These are phyloP conservation scores for Solenodon paradoxus DNA, from an alignment of 2,113 vertebrate genomes.

Conservation along the genomic window DNA sequence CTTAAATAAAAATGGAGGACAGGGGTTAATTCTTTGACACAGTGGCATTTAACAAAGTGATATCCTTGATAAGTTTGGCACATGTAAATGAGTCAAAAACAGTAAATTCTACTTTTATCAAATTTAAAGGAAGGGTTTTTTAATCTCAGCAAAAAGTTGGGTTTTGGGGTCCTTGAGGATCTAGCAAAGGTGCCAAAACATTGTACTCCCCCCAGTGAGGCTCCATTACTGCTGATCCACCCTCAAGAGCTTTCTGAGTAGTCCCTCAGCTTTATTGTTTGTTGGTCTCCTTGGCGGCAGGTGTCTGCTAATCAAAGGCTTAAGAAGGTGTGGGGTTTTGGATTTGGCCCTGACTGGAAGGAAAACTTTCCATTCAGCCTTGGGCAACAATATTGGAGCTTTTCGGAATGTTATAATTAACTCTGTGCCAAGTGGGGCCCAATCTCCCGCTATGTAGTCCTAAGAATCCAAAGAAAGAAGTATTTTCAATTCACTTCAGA, in stretches of 20 bases:
- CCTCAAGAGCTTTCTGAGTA: constrained; percentile 20
- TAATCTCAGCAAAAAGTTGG: not conserved
- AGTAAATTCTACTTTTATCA: constrained; percentile 2
- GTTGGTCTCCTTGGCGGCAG: constrained; percentile 55
- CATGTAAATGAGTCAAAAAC: constrained; percentile 32
- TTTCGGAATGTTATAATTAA: constrained; percentile 75
- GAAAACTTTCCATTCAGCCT: constrained; percentile 77
- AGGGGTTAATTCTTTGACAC: not conserved
- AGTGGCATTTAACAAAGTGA: constrained; percentile 3
- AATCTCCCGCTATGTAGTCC: constrained; percentile 33
- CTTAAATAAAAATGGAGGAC: not conserved
- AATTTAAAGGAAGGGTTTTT: constrained; percentile 20
- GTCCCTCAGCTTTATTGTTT: constrained; percentile 50
- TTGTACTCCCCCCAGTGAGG: not conserved
- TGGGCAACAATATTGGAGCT: constrained; percentile 77
- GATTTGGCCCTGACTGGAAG: constrained; percentile 69
- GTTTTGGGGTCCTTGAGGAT: not conserved
- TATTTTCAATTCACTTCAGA: constrained; percentile 77
- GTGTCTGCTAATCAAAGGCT: constrained; percentile 67
- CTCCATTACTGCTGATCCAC: not conserved
- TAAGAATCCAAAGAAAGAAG: constrained; percentile 69
- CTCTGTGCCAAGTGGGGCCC: constrained; percentile 72
- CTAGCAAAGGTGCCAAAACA: constrained; percentile 11
- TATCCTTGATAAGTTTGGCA: constrained; percentile 18
- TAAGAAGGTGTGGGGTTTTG: constrained; percentile 63